A percentile compares a stretch with the other conserved stretches of the same genome.
Evolutionary conservation across 2,888 invertebrate genomes (phyloP).

Genomic region (Elegia similella): DNA sequence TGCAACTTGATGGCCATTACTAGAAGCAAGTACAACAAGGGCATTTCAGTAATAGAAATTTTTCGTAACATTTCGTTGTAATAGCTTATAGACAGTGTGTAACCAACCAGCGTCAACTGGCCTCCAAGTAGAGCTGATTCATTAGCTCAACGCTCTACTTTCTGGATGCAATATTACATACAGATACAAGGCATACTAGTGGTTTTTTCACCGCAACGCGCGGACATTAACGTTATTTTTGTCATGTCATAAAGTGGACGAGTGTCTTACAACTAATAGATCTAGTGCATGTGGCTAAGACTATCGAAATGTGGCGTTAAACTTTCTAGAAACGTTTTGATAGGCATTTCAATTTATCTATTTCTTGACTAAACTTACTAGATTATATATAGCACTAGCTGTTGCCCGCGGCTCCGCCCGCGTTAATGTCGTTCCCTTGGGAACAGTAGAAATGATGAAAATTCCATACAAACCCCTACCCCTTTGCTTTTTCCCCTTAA

Average conservation of each 20-base stretch:
- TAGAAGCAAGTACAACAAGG: constrained; percentile 29
- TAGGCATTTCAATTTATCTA: not conserved
- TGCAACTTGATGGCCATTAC: constrained; percentile 25
- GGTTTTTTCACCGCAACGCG: constrained; percentile 18
- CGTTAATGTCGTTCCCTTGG: too few relatives aligned
- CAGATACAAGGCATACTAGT: constrained; percentile 18
- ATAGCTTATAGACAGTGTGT: constrained; percentile 26
- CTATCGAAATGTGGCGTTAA: too few relatives aligned
- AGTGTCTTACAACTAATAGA: not conserved
- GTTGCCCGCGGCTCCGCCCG: too few relatives aligned
- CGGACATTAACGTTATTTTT: constrained; percentile 16
- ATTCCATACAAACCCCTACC: too few relatives aligned
- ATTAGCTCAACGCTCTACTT: constrained; percentile 27
- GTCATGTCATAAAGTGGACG: constrained; percentile 7
- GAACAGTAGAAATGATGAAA: too few relatives aligned
- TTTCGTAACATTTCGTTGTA: constrained; percentile 32
- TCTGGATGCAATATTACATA: constrained; percentile 23
- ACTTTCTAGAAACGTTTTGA: too few relatives aligned
- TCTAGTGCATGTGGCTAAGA: not conserved
- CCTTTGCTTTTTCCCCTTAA: too few relatives aligned
- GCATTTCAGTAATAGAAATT: constrained; percentile 27
- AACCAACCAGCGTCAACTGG: constrained; percentile 22
- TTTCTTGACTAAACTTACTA: not conserved
- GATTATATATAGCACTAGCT: too few relatives aligned
- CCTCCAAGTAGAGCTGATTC: constrained; percentile 19